Percentiles rank a stretch among this genome's conserved stretches.
These are phyloP conservation scores for Drosophila barbarae DNA, from an alignment of 2,888 invertebrate species.

Conservation along the genomic window DNA sequence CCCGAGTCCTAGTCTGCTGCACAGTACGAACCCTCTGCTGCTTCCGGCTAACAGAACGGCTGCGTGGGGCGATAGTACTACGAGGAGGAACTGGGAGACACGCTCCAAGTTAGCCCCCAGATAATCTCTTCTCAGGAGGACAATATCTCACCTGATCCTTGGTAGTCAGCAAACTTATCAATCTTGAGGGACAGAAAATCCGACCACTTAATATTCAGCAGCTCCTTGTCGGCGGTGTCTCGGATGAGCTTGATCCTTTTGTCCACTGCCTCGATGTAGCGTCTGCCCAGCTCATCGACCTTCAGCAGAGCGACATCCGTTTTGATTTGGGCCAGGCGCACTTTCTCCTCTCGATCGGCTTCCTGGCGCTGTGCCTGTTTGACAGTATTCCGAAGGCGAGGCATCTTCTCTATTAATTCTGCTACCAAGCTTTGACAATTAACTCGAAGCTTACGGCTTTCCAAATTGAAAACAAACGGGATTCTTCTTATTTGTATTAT, in stretches of 20 bases:
- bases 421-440: background rate
- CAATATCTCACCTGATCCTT: background rate
- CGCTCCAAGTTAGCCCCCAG: too few relatives aligned
- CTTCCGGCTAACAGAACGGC: conserved; percentile 42
- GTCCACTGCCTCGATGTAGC: conserved; percentile 40
- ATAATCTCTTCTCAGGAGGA: too few relatives aligned
- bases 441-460: background rate
- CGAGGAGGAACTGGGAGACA: background rate
- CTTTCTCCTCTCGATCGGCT: conserved; percentile 6
- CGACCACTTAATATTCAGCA: conserved; percentile 67
- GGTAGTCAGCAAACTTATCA: conserved; percentile 27
- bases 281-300: conserved; percentile 57
- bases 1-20: conserved; percentile 45
- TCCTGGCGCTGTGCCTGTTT: background rate
- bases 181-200: conserved; percentile 59
- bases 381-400: background rate
- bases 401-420: background rate
- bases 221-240: conserved; percentile 46
- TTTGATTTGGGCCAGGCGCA: conserved; percentile 69
- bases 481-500: too few relatives aligned
- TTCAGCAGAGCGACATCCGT: conserved; percentile 58
- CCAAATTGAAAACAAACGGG: rapidly evolving
- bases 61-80: conserved; percentile 33
- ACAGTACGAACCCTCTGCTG: background rate
- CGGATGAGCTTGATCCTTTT: conserved; percentile 49